phyloP scores from a whole-genome alignment of 2,888 invertebrate genomes.

The Lasioglossum leucozonium region DNA sequence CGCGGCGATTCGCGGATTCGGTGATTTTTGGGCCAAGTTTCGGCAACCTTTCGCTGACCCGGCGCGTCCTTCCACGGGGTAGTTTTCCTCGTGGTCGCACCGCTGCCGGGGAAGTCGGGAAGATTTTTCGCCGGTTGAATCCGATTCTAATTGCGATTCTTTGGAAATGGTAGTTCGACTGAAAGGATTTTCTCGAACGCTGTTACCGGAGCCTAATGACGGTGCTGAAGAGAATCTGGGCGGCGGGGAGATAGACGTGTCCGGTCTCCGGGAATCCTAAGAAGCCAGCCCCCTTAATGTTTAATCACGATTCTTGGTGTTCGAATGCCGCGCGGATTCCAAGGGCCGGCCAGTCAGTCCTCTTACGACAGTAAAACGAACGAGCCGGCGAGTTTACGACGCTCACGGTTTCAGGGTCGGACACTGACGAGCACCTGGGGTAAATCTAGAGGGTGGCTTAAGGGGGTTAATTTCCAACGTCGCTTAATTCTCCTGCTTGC shows the following conservation, averaged over 20 bases:
- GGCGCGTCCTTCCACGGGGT: background rate
- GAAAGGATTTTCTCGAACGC: background rate
- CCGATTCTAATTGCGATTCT: conserved; percentile 3
- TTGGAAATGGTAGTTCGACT: background rate
- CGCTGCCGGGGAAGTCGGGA: background rate
- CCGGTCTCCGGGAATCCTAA: conserved; percentile 39
- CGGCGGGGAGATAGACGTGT: background rate
- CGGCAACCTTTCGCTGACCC: conserved; percentile 21
- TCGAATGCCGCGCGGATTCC: conserved; percentile 61
- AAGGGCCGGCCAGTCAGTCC: conserved; percentile 43
- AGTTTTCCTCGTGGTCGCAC: background rate
- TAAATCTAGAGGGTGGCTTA: conserved; percentile 71
- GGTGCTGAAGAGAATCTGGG: conserved; percentile 28
- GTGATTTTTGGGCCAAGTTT: conserved; percentile 25
- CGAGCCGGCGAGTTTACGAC: conserved; percentile 70
- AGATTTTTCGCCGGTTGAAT: background rate
- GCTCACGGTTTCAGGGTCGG: conserved; percentile 72
- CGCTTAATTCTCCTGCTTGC: conserved; percentile 73
- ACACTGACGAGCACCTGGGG: conserved; percentile 75
- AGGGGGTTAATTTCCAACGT: conserved; percentile 73
- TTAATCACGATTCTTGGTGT: conserved; percentile 65
- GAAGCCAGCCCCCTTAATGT: conserved; percentile 63
- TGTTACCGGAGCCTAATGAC: background rate
- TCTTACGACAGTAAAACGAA: conserved; percentile 71
- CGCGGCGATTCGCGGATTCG: conserved; percentile 22